Evolutionary conservation across 2,888 invertebrate species (phyloP).

Genomic region (Laothoe populi): DNA sequence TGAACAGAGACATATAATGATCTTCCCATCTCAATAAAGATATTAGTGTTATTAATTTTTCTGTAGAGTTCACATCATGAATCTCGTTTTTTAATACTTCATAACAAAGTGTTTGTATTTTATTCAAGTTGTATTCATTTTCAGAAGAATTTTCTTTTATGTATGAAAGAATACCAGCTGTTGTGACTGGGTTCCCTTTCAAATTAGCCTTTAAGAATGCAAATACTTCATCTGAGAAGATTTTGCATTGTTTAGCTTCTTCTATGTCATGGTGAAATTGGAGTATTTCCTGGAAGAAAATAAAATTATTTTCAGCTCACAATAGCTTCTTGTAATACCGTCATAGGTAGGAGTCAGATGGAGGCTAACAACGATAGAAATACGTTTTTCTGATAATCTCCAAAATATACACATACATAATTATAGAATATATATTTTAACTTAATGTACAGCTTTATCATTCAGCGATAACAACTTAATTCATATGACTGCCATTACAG

Average conservation of each 20-base stretch:
- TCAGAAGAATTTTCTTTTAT: constrained; percentile 55
- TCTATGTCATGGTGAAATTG: constrained; percentile 62
- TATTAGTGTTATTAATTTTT: constrained; percentile 67
- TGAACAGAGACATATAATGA: constrained; percentile 57
- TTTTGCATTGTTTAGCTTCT: constrained; percentile 59
- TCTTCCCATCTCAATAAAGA: constrained; percentile 69
- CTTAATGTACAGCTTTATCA: too few species aligned
- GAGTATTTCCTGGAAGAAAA: constrained; percentile 63
- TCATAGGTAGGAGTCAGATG: too few species aligned
- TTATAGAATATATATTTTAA: too few species aligned
- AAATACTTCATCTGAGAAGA: constrained; percentile 59
- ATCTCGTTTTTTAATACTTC: constrained; percentile 67
- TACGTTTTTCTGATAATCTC: too few species aligned
- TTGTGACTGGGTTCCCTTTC: constrained; percentile 72
- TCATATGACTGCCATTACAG: too few species aligned
- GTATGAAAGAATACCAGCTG: constrained; percentile 59
- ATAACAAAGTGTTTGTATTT: constrained; percentile 66
- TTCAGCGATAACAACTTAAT: too few species aligned
- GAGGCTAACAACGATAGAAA: too few species aligned
- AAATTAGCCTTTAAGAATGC: constrained; percentile 76
- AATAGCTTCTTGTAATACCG: background rate
- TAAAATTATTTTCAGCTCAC: background rate
- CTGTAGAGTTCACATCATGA: constrained; percentile 57
- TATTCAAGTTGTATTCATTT: constrained; percentile 51
- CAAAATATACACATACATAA: too few species aligned